Base-by-base conservation (phyloP, 64 coral and sea anemone genomes). In the Exaiptasia diaphana region DNA sequence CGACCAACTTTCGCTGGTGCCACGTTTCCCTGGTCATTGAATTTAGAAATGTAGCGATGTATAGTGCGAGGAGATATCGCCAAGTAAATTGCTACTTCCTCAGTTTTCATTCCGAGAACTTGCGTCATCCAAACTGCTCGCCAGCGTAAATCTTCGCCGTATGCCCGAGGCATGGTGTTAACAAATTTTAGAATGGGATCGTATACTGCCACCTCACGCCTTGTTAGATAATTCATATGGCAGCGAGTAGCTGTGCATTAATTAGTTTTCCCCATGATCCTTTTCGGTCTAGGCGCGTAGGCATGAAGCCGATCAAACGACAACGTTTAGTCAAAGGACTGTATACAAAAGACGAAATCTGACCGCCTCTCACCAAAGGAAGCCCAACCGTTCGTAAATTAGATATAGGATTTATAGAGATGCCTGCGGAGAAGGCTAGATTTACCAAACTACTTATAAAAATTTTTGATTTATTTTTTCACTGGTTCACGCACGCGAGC, bases 131-230 rank as follows among this genome's bases (percentile, higher is more conserved):
- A 82, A 40, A 82, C 60, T 49, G 28, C 57, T 1, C 59, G 79
- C 79, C 79, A 82, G 11, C 59, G 79, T 33, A 82, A 49, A 82
- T 82, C 79, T 82, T 82, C 41, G 28, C 79, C 53, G 45, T 82
- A 82, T 82, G 79, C 24, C 50, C 39, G 39, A 31, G 79, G 79
- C 59, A 82, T 82, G 44, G 68, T 39, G n/a, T n/a, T n/a, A n/a
- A n/a, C n/a, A n/a, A n/a, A n/a, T 28, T 9, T 17, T 23, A 2
- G 13, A 61, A 56, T 10, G 5, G 53, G 53, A 56, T 10, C 5
- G 5, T 0, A 3, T 9, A 61, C 57, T 17, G 57, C 57, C 7
- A 26, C 24, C 14, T 61, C 3, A 61, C 9, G 57, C 26, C 22
- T 23, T 26, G 5, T 23, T 23, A 10, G 57, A 61, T 61, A 61